Conservation (phyloP, 2,113 vertebrate genomes). For the Prionailurus viverrinus region DNA sequence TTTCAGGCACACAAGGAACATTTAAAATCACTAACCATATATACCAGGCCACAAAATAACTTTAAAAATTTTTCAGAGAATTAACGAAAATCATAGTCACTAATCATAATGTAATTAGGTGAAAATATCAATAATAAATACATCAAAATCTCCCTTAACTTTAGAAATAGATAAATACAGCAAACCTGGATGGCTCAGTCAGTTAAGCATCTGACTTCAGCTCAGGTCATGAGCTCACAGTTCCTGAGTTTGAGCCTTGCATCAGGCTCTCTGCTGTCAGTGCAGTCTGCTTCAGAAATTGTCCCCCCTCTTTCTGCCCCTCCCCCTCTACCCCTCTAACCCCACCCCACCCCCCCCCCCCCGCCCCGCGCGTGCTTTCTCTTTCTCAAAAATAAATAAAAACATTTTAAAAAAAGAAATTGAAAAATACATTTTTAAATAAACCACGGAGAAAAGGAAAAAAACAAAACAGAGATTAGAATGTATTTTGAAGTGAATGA, state of each 20-base stretch:
- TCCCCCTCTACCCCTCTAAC: too few species aligned
- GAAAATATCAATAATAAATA: background rate
- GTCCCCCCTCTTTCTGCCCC: too few species aligned
- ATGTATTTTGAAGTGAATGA: conserved; percentile 7
- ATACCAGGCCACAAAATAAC: background rate
- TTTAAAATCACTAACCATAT: background rate
- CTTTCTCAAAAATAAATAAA: too few species aligned
- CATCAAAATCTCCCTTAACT: background rate
- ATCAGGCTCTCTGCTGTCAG: too few species aligned
- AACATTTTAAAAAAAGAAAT: too few species aligned
- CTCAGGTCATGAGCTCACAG: too few species aligned
- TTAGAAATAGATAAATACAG: background rate
- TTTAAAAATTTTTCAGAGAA: conserved; percentile 14
- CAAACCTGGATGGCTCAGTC: too few species aligned
- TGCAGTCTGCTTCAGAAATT: too few species aligned
- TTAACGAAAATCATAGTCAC: conserved; percentile 7
- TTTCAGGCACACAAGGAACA: background rate
- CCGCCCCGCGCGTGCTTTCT: too few species aligned
- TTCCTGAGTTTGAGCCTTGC: too few species aligned
- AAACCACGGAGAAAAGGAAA: background rate
- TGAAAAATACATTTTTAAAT: background rate
- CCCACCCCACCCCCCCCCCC: too few species aligned
- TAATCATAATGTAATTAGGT: background rate
- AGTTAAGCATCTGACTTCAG: too few species aligned
- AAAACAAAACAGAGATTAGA: background rate